Evolutionary conservation across 2,888 invertebrate genomes (phyloP), one percentile per base, ranked within the genome.

Genomic region (Lycaena phlaeas): DNA sequence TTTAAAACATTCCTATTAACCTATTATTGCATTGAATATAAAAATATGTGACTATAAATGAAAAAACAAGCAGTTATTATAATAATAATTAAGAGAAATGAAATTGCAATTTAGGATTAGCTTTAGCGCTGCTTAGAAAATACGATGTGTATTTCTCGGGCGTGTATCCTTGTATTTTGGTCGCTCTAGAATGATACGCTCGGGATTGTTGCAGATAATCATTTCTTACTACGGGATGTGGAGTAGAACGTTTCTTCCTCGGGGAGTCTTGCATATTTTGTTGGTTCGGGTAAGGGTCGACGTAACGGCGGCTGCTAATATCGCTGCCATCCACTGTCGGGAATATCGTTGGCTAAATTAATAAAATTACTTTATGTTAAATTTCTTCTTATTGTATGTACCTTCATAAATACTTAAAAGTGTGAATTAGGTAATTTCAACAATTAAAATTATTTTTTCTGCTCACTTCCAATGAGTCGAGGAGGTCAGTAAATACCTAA

Each of bases 241-340:
- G 53, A 0, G 78, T 68, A 0, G 81, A 78, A 37, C 82, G 60
- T 57, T 81, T 84, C 64, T 68, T 78, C 36, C 82, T 66, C 3
- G 79, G 82, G 4, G 77, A 69, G 14, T 82, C 82, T 53, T 81
- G 82, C 64, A 82, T 68, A 18, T 34, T 34, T 51, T 76, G 79
- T 50, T 77, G 75, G 29, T 60, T 69, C n/a, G 82, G 81, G 52
- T 81, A 84, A 1, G 82, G 79, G 49, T 84, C 82, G 55, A 84
- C 77, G 56, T 72, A 84, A 41, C 82, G 68, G 40, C 81, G 56
- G 49, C 70, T 69, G 44, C 63, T 77, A 67, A 78, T 71, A 66
- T 82, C 79, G 64, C 56, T 78, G 69, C 75, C 77, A 68, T 84
- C 81, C 73, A 70, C 82, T 82, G 78, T 79, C 68, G 70, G 71